Conservation (phyloP, 2,888 invertebrate genomes). For the Ptycholaimellus sp. region DNA sequence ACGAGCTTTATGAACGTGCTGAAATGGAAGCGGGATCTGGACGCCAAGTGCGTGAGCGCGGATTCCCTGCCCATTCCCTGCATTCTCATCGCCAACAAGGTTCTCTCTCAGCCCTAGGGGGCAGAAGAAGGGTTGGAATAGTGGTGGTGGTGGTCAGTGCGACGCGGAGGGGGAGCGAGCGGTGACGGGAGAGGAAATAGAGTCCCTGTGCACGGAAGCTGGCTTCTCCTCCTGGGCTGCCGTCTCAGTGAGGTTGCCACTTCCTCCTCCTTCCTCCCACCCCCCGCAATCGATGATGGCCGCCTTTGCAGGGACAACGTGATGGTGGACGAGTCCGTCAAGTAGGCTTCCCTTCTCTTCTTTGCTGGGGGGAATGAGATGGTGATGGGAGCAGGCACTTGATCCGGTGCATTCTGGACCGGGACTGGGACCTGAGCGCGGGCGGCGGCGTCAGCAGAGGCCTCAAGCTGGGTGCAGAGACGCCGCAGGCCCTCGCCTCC, state of each 20-base stretch:
- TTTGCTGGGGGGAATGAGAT: background rate
- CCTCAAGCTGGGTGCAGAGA: no score
- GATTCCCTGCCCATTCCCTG: slow-evolving; percentile 36
- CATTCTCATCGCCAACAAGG: slow-evolving; percentile 38
- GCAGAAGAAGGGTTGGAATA: background rate
- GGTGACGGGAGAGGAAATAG: slow-evolving; percentile 35
- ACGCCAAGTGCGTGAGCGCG: slow-evolving; percentile 34
- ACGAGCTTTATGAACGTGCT: slow-evolving; percentile 36
- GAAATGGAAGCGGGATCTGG: slow-evolving; percentile 39
- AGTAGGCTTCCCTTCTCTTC: slow-evolving; percentile 21
- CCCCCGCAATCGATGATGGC: no score
- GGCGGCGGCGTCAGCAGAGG: no score
- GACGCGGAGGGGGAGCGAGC: slow-evolving; percentile 30
- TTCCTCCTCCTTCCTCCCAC: no score
- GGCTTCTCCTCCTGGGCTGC: slow-evolving; percentile 38
- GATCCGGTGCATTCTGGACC: slow-evolving; percentile 1
- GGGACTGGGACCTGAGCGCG: no score
- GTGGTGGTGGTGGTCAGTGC: slow-evolving; percentile 27
- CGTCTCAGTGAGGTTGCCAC: slow-evolving; percentile 38
- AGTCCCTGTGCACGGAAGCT: slow-evolving; percentile 35
- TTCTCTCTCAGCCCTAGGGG: background rate
- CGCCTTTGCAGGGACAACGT: slow-evolving; percentile 38
- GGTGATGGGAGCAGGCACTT: background rate
- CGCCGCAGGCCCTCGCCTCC: no score
- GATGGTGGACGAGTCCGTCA: slow-evolving; percentile 37